Base-by-base conservation (phyloP, 2,888 invertebrate genomes). In the Spatulosminthurus flaviceps region DNA sequence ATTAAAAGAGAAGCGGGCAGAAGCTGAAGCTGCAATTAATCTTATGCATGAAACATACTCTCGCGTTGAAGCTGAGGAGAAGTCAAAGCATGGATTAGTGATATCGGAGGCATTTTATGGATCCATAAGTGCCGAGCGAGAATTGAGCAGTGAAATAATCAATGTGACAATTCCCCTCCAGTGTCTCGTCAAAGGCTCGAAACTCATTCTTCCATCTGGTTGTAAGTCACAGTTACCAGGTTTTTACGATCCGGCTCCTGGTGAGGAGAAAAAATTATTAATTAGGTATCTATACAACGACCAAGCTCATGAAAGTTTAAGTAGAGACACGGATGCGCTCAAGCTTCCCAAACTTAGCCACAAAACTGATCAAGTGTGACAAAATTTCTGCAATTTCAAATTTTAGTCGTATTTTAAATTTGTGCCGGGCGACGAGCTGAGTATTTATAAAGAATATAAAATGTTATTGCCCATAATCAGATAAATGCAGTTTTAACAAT, bases 91-190 rank as follows among this genome's bases (percentile, higher is more conserved):
- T 82, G 98, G 98, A 0, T 89, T 99, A 42, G 90, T 98, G 69
- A 94, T 99, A 81, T 89, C 93, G 0, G 92, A 92, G 86, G 98
- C 97, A 0, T 86, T 94, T 11, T 95, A 95, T 86, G 95, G 95
- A 26, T 88, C 93, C 79, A 87, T 89, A 28, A 79, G 82, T 73
- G 43, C 81, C 83, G 84, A 86, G 70, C 82, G 69, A 22, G 76
- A 80, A 51, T 70, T 81, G 51, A 82, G 75, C 16, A 67, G 80
- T 13, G 92, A 93, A 86, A 90, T 92, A 1, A 92, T 96, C 81
- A 97, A 98, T 88, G 98, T 98, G 21, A 96, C 95, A n/a, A 91
- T 97, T 86, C 96, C 97, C 0, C 87, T 98, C 29, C 98, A 98
- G 88, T 96, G 97, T 87, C 91, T 97, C 85, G 94, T 97, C 77